Evolutionary conservation across 2,888 invertebrate species (phyloP), one percentile per base, ranked within the genome.

Genomic region (Sipunculus nudus): DNA sequence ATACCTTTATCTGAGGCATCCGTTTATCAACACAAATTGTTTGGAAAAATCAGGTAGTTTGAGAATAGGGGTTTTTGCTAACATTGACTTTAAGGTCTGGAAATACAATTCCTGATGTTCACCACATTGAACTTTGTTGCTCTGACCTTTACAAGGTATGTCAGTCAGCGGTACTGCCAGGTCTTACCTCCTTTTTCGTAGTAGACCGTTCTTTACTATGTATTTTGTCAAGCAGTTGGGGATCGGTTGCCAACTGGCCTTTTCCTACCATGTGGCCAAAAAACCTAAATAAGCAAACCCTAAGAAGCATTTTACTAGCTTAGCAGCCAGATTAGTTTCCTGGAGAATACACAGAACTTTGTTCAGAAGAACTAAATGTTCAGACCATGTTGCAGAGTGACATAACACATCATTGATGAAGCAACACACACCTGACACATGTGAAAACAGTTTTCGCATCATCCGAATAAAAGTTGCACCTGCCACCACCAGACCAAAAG

Each of bases 1-100:
- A 72, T 50, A 1, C 70, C 74, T 13, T 49, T 54, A 3, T 41
- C 52, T 8, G 65, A 65, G 0, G 70, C 74, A 52, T 75, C 72
- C 6, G 62, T 61, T 35, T 61, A n/a, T 48, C 8, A 75, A 46
- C 8, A 64, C 45, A 26, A 64, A 61, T 2, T 50, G 58, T 21
- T 59, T 29, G 5, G n/a, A 5, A 16, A 61, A 53, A 45, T 72
- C 62, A 19, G 71, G 71, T 19, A 65, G 52, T n/a, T 25, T 41
- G 19, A 70, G 35, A 21, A 70, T 25, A 2, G 71, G 65, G 1
- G 19, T 26, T 8, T 21, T 48, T 4, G 46, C 35, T 23, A 69
- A 32, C 26, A 16, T 25, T 1, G 16, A 2, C 41, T 62, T 67
- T 32, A 71, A 29, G 1, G 38, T 39, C 1, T 52, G 13, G 28